Base-by-base conservation (phyloP, 2,797 vertebrate genomes). In the Alosa sapidissima region DNA sequence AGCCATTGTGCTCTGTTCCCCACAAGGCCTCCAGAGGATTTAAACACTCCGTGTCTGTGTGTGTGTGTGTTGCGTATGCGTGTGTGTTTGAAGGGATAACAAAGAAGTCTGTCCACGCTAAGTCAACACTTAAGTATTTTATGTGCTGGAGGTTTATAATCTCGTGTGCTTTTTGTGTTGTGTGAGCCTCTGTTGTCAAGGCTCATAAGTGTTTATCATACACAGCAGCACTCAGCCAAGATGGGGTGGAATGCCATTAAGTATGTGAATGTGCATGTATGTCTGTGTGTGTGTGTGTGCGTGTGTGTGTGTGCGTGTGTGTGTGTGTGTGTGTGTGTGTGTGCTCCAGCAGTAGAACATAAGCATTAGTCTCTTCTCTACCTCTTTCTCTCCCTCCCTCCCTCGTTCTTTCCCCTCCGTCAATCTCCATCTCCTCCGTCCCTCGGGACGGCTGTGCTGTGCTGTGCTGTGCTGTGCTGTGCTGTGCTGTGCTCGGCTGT, bases 251-350 rank as follows among this genome's bases (percentile, higher is more conserved):
- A 55, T 55, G 19, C 54, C 54, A 21, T 75, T 60, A 55, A 21
- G 84, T 0, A 41, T 41, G 41, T 41, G 1, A 60, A 21, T 72
- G 81, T 49, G 85, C 47, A 4, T 55, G 48, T 75, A 82, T 19
- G 19, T 24, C n/a, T 81, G 82, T 51, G 81, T 84, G 41, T 81
- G 47, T 47, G 68, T 62, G 81, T 78, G 58, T n/a, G n/a, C n/a
- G n/a, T n/a, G n/a, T n/a, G n/a, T 83, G 85, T 51, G 55, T 58
- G 81, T 49, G 84, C 52, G 81, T 36, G 85, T 83, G 28, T 81
- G 85, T 52, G 48, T 81, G 24, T 24, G 8, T 65, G 55, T 60
- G 55, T 60, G 16, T 19, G 28, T 68, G 65, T 33, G 33, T 41
- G 65, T 14, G 62, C n/a, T 14, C 3, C 52, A 55, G 11, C 65